Base-by-base conservation (phyloP, 2,888 invertebrate species). In the Sinelater perroti region DNA sequence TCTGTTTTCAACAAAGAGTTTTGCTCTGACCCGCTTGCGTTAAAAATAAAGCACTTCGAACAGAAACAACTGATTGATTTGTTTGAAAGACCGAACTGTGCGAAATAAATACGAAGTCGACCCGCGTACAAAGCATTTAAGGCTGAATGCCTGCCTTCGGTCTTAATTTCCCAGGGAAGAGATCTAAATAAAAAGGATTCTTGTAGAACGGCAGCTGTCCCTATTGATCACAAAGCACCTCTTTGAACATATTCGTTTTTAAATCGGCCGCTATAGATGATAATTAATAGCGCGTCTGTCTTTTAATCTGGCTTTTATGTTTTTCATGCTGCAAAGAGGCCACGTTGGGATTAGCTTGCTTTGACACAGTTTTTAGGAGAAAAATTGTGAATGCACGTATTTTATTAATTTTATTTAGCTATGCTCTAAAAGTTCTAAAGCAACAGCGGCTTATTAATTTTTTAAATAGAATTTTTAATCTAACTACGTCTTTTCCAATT, bases 131-230 rank as follows among this genome's bases (percentile, higher is more conserved):
- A 50, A 50, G 50, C 50, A 50, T 50, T 50, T 50, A 50, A 50
- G 40, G 38, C 50, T 50, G 50, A 50, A 50, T 50, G 30, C 38
- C 50, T 21, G 36, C 38, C 50, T 40, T 50, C 50, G 40, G 50
- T 50, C 50, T 50, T 50, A 50, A 50, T 50, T 50, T 50, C 50
- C 50, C 50, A 50, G 40, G 50, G 50, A 50, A 20, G 30, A 50
- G 26, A 40, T 50, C 50, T 50, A 50, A 50, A 50, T 50, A 50
- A 54, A 54, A 54, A 33, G 53, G 40, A 60, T 55, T 60, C 64
- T 60, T 62, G 61, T 62, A 64, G 61, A 62, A 62, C 54, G 62
- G 61, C 58, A 62, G 58, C 47, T 42, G 42, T 56, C 53, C 56
- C 62, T 62, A 64, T 64, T 56, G 62, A 60, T 56, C 58, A 60